Evolutionary conservation across 2,113 vertebrate genomes (phyloP), one percentile per base, ranked within the genome.

Genomic region (Phaethon lepturus): DNA sequence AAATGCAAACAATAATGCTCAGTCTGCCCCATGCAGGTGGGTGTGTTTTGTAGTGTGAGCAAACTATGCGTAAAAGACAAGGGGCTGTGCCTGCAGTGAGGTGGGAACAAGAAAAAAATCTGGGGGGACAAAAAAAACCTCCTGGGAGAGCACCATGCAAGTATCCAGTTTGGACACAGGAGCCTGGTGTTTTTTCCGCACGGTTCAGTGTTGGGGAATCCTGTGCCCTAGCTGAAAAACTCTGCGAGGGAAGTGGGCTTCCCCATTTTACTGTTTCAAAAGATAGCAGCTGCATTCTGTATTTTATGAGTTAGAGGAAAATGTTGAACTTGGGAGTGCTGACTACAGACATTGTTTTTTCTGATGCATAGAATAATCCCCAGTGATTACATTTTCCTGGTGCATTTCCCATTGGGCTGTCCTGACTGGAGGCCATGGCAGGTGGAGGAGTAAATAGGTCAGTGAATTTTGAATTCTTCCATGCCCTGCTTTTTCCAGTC

Each of bases 311-410:
- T 64, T 72, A 56, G 64, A 91, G 84, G 86, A 52, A 78, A 94
- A 79, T 63, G 33, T 29, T 85, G 77, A 87, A 44, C 71, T 76
- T 63, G 69, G 93, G 67, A 83, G 59, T 2, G 31, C 73, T 31
- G 86, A n/a, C 53, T 87, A 17, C 58, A 93, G 81, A 35, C 50
- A 7, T 42, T 49, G 47, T 28, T 67, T 83, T 63, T 93, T 90
- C 80, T 91, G 49, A 69, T 88, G 10, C 29, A 16, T 6, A 24
- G 91, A 76, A 58, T 94, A 96, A 97, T 96, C 94, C 91, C 55
- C 71, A 55, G 75, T 73, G 87, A 90, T 88, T 94, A n/a, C 63
- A 62, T 88, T 96, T 94, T 93, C 87, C 93, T 90, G 86, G 58
- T 94, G 69, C 81, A 68, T 93, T 95, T 94, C 94, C 58, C 23